Evolutionary conservation across 23 tunicate species (phyloP).

Genomic region (Trididemnum nubilum): DNA sequence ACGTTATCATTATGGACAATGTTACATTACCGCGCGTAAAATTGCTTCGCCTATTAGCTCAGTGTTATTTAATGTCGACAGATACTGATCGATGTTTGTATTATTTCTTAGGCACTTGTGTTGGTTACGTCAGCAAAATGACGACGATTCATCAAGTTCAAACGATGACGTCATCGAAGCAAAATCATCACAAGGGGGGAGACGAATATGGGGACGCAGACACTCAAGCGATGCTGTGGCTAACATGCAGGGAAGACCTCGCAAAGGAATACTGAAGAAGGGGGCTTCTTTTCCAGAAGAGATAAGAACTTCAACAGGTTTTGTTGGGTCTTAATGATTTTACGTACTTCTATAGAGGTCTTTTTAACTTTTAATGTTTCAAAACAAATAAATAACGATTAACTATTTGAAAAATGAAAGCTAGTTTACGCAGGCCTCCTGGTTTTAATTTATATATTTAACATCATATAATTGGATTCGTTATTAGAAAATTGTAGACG

Average conservation of each 20-base stretch:
- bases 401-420: no score
- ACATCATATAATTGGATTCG: no score
- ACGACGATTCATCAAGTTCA: conserved; percentile 5
- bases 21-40: no score
- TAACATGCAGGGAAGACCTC: neutral
- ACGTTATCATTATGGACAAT: no score
- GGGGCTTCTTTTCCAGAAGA: neutral
- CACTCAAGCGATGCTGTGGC: neutral
- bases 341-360: no score
- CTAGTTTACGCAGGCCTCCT: no score
- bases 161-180: neutral
- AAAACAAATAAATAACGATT: no score
- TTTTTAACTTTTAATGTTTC: no score
- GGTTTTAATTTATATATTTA: no score
- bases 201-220: neutral
- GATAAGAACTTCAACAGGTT: neutral
- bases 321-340: neutral
- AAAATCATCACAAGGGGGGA: neutral
- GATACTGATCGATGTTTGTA: neutral
- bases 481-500: no score
- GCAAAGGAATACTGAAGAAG: conserved; percentile 32
- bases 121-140: neutral
- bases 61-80: neutral
- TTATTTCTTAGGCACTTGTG: neutral
- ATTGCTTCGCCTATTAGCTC: no score